phyloP scores from a whole-genome alignment of 2,797 vertebrate species.

The Craterocephalus amniculus region DNA sequence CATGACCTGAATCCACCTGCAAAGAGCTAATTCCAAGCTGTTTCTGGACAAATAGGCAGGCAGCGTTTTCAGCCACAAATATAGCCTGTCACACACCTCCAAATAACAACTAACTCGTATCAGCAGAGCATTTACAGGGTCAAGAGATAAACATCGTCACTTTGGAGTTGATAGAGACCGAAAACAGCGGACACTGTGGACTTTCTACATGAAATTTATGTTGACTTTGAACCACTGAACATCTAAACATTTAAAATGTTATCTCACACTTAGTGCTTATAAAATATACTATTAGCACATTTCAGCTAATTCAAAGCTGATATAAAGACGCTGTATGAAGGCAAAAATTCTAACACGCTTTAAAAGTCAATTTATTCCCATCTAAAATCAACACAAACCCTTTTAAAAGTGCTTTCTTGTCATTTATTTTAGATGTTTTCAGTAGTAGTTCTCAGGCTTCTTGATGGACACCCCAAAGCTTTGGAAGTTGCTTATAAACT shows the following conservation, averaged over 20 bases:
- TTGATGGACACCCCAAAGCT: too few relatives aligned
- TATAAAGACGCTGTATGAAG: too few relatives aligned
- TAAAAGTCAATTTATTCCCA: too few relatives aligned
- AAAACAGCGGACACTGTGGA: neutral
- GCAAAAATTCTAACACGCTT: too few relatives aligned
- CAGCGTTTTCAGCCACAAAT: neutral
- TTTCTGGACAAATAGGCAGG: slow-evolving; percentile 12
- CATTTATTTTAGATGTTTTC: too few relatives aligned
- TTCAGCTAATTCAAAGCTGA: neutral
- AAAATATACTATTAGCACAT: neutral
- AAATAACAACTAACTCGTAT: neutral
- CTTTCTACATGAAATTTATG: neutral
- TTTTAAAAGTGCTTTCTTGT: too few relatives aligned
- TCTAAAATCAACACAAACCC: too few relatives aligned
- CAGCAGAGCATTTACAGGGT: neutral
- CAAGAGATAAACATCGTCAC: neutral
- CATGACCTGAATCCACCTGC: slow-evolving; percentile 30
- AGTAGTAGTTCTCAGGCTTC: too few relatives aligned
- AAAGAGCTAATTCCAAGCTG: slow-evolving; percentile 23
- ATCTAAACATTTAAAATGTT: slow-evolving; percentile 3
- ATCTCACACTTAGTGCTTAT: neutral
- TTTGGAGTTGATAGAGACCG: neutral
- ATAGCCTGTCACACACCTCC: neutral
- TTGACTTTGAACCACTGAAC: neutral
- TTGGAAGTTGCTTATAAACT: too few relatives aligned